phyloP scores from a whole-genome alignment of 2,113 vertebrate genomes.

The Gavia stellata region DNA sequence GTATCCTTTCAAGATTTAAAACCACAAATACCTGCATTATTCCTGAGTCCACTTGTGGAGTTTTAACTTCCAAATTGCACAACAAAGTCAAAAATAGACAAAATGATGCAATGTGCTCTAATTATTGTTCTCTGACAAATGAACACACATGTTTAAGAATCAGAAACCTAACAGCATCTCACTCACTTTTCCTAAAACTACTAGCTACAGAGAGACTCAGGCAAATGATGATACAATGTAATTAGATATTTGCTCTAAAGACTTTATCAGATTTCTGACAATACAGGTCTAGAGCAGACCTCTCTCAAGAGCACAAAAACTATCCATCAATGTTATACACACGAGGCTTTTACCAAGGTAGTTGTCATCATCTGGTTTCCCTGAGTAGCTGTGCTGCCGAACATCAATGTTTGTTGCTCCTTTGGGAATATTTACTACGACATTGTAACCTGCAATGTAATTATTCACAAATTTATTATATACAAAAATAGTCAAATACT shows the following conservation, averaged over 20 bases:
- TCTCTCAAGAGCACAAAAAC: not conserved
- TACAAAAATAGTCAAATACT: not conserved
- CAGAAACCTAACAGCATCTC: not conserved
- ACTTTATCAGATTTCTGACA: not conserved
- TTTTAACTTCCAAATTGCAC: not conserved
- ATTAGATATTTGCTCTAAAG: not conserved
- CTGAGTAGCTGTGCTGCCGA: slow-evolving; percentile 93
- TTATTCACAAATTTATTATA: slow-evolving; percentile 22
- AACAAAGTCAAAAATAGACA: not conserved
- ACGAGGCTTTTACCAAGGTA: slow-evolving; percentile 86
- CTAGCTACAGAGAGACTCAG: not conserved
- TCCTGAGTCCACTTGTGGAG: not conserved
- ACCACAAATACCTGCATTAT: not conserved
- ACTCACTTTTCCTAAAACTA: not conserved
- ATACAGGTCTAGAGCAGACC: not conserved
- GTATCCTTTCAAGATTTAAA: not conserved
- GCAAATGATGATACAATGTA: not conserved
- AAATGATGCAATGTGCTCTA: not conserved
- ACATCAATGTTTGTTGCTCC: slow-evolving; percentile 94
- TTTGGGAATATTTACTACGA: slow-evolving; percentile 88
- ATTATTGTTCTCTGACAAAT: not conserved
- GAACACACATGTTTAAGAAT: not conserved
- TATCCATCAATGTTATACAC: not conserved
- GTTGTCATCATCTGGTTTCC: slow-evolving; percentile 93
- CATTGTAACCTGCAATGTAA: slow-evolving; percentile 86